These are phyloP conservation scores for Macrostomum cliftonense DNA, from an alignment of 2,888 invertebrate species.

Conservation along the genomic window DNA sequence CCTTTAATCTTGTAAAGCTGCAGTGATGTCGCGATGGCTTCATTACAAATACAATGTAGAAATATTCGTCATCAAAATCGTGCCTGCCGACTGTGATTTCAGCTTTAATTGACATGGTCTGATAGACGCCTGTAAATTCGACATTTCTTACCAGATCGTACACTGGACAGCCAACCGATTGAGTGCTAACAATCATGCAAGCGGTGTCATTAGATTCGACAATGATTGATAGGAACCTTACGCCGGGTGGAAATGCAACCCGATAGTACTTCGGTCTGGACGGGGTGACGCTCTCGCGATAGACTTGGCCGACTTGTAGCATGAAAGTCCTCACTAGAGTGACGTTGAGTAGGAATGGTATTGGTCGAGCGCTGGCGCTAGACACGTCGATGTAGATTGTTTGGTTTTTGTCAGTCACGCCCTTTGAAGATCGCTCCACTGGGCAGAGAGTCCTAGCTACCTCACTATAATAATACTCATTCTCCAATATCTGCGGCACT, in stretches of 20 bases:
- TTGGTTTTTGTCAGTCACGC: slow-evolving; percentile 12
- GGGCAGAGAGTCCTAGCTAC: slow-evolving; percentile 34
- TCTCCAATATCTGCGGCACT: slow-evolving; percentile 49
- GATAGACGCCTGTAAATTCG: slow-evolving; percentile 49
- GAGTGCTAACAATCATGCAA: slow-evolving; percentile 60
- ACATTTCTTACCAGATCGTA: slow-evolving; percentile 60
- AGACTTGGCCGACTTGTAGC: too few species aligned
- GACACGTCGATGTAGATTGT: slow-evolving; percentile 49
- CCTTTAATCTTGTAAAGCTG: too few species aligned
- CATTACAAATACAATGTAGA: too few species aligned
- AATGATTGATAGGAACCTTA: slow-evolving; percentile 7
- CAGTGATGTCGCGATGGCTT: too few species aligned
- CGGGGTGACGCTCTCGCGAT: slow-evolving; percentile 37
- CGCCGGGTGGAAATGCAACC: slow-evolving; percentile 43
- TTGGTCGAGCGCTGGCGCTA: slow-evolving; percentile 45
- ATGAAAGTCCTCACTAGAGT: slow-evolving; percentile 43
- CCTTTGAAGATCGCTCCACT: slow-evolving; percentile 15
- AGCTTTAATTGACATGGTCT: slow-evolving; percentile 57
- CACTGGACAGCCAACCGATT: slow-evolving; percentile 56
- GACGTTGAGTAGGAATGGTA: slow-evolving; percentile 47
- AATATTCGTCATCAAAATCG: too few species aligned
- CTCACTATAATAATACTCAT: slow-evolving; percentile 15
- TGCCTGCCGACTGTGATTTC: slow-evolving; percentile 48
- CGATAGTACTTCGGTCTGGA: slow-evolving; percentile 47
- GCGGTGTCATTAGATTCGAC: slow-evolving; percentile 39